These are phyloP conservation scores for Porites divaricata DNA, from an alignment of 92 coral and sea anemone species.

Conservation along the genomic window DNA sequence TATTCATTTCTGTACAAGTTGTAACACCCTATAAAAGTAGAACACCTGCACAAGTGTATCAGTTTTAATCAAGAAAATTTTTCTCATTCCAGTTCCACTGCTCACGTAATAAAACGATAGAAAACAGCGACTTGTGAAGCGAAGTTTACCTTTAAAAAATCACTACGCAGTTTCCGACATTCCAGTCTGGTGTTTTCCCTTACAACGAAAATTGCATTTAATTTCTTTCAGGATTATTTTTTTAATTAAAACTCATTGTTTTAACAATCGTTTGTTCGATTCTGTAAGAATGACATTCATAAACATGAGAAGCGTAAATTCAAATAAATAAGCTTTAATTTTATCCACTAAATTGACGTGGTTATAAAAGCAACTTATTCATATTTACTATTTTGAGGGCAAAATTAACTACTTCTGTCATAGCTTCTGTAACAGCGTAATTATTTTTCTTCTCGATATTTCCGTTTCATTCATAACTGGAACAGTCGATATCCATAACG, in stretches of 20 bases:
- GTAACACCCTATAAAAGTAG: background rate
- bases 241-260: background rate
- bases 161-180: background rate
- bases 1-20: no score
- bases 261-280: no score
- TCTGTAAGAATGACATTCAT: no score
- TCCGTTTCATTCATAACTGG: background rate
- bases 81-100: background rate
- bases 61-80: background rate
- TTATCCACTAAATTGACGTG: conserved; percentile 5
- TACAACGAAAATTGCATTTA: background rate
- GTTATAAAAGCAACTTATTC: background rate
- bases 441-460: background rate
- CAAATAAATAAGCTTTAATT: conserved; percentile 15
- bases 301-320: background rate
- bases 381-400: background rate
- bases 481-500: background rate
- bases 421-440: no score
- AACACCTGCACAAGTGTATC: background rate
- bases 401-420: background rate
- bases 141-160: background rate
- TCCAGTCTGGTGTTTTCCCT: background rate
- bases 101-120: background rate
- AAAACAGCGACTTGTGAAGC: background rate
- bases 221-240: background rate